Evolutionary conservation across 2,797 vertebrate genomes (phyloP).

Genomic region (Gambusia yucatana): DNA sequence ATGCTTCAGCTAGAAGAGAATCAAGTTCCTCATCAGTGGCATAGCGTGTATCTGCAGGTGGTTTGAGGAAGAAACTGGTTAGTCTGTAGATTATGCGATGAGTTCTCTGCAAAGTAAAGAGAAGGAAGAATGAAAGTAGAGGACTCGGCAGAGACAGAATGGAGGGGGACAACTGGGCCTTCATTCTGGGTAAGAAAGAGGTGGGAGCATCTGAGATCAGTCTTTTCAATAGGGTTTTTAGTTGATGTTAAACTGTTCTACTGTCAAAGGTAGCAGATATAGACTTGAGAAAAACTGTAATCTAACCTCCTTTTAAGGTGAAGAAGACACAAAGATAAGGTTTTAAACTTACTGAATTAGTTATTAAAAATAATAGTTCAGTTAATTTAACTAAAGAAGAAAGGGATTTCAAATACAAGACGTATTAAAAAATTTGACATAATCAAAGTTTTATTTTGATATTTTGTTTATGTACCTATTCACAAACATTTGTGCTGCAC

Average conservation of each 20-base stretch:
- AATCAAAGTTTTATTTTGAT: not conserved
- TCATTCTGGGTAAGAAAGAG: conserved; percentile 67
- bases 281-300: not conserved
- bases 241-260: not conserved
- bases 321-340: not conserved
- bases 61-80: conserved; percentile 18
- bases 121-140: conserved; percentile 56
- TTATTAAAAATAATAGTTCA: not conserved
- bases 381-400: not conserved
- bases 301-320: not conserved
- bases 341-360: not conserved
- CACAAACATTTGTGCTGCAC: not conserved
- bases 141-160: conserved; percentile 47
- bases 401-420: not conserved
- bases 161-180: conserved; percentile 75
- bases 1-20: conserved; percentile 37
- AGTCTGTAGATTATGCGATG: conserved; percentile 35
- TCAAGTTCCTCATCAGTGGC: conserved; percentile 59
- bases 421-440: not conserved
- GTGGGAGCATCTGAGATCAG: not conserved
- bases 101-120: conserved; percentile 30
- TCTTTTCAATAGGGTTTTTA: conserved; percentile 3
- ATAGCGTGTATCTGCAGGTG: conserved; percentile 24
- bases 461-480: not conserved
- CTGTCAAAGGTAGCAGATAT: not conserved